Evolutionary conservation across 1,140 invertebrate species (phyloP).

Genomic region (Acromyrmex charruanus): DNA sequence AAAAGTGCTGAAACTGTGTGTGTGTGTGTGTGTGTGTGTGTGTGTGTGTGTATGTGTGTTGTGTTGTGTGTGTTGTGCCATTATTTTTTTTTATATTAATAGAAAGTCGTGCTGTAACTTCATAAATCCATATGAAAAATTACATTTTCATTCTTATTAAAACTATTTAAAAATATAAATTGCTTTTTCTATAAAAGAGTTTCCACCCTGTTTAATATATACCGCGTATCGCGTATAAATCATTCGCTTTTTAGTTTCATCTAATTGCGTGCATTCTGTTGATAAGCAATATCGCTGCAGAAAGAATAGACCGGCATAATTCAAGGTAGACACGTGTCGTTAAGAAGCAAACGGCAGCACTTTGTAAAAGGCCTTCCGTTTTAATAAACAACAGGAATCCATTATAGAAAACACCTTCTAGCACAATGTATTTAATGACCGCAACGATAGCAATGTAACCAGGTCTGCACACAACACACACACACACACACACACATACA

Average conservation of each 20-base stretch:
- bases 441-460: slow-evolving; percentile 66
- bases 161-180: slow-evolving; percentile 33
- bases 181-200: neutral
- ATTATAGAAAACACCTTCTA: slow-evolving; percentile 73
- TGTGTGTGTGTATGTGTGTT: too few relatives aligned
- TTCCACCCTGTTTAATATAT: too few relatives aligned
- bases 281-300: slow-evolving; percentile 1
- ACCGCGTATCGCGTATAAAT: neutral
- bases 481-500: neutral
- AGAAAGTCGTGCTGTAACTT: too few relatives aligned
- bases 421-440: slow-evolving; percentile 73
- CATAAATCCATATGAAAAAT: neutral
- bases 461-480: slow-evolving; percentile 27
- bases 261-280: slow-evolving; percentile 36
- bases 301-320: neutral
- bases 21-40: too few relatives aligned
- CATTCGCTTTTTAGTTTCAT: slow-evolving; percentile 1
- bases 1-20: too few relatives aligned
- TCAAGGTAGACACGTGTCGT: slow-evolving; percentile 52
- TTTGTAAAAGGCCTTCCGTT: slow-evolving; percentile 57
- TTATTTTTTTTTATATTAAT: neutral
- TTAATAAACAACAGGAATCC: slow-evolving; percentile 75
- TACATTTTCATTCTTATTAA: too few relatives aligned
- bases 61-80: too few relatives aligned
- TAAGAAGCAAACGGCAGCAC: slow-evolving; percentile 41